These are phyloP conservation scores for Epiblema foenella DNA, from an alignment of 2,888 invertebrate genomes.

Conservation along the genomic window DNA sequence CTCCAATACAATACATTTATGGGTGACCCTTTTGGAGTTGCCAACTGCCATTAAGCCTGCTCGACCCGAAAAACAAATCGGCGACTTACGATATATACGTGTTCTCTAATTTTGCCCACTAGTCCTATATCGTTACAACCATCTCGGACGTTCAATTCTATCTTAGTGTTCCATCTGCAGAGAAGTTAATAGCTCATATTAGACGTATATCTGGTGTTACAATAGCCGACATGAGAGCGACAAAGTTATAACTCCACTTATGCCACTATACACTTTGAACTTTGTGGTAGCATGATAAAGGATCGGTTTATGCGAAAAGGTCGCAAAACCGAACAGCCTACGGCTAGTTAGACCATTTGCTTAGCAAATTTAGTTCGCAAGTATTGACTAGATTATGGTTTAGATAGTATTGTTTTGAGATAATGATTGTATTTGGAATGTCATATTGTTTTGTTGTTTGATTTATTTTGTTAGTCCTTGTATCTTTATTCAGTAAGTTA, in stretches of 20 bases:
- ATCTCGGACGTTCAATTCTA: slow-evolving; percentile 65
- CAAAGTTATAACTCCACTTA: slow-evolving; percentile 35
- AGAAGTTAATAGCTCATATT: slow-evolving; percentile 66
- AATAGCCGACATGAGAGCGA: slow-evolving; percentile 33
- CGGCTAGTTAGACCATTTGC: slow-evolving; percentile 52
- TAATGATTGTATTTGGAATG: slow-evolving; percentile 33
- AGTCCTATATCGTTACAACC: slow-evolving; percentile 58
- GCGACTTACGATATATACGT: slow-evolving; percentile 39
- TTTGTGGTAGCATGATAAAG: slow-evolving; percentile 20
- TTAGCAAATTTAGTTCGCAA: slow-evolving; percentile 48
- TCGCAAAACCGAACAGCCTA: slow-evolving; percentile 50
- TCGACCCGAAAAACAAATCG: slow-evolving; percentile 46
- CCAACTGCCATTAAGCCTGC: slow-evolving; percentile 43
- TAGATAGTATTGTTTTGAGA: slow-evolving; percentile 49
- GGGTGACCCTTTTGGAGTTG: slow-evolving; percentile 41
- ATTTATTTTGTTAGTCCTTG: slow-evolving; percentile 32
- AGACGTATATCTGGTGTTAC: slow-evolving; percentile 51
- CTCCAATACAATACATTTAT: slow-evolving; percentile 43
- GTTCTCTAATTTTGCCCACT: slow-evolving; percentile 48
- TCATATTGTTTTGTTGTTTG: slow-evolving; percentile 36
- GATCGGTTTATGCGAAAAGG: slow-evolving; percentile 49
- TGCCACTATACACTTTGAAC: slow-evolving; percentile 38
- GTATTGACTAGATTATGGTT: slow-evolving; percentile 47
- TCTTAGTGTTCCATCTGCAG: slow-evolving; percentile 58
- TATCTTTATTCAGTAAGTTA: neutral